Conservation (phyloP, 2,797 vertebrate species). For the Spea hammondii region DNA sequence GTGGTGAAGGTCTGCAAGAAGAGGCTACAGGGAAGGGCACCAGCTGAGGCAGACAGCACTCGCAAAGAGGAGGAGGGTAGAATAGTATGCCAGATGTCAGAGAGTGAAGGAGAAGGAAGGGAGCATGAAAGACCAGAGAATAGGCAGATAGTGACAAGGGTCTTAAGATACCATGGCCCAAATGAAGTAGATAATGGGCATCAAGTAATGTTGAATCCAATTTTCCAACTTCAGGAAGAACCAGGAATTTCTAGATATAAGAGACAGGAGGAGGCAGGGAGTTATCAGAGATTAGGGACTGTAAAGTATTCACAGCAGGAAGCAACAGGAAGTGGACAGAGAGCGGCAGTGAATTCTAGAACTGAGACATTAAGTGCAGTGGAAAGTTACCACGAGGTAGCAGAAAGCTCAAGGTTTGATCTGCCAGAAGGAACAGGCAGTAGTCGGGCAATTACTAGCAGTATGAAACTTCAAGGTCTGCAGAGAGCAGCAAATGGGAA, state of each 20-base stretch:
- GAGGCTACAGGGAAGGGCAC: conserved; percentile 79
- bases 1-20: conserved; percentile 92
- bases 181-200: conserved; percentile 9
- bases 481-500: neutral
- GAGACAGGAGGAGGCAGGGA: conserved; percentile 16
- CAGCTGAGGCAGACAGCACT: conserved; percentile 91
- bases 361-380: conserved; percentile 4
- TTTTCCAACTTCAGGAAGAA: conserved; percentile 11
- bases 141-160: neutral
- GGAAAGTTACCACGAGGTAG: conserved; percentile 27
- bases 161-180: conserved; percentile 7
- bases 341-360: conserved; percentile 3
- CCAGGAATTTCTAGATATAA: conserved; percentile 25
- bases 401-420: conserved; percentile 45
- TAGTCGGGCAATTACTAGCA: conserved; percentile 22
- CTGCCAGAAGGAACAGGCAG: conserved; percentile 20
- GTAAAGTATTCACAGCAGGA: conserved; percentile 29
- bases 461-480: conserved; percentile 17
- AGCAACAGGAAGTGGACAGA: conserved; percentile 5
- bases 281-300: conserved; percentile 24
- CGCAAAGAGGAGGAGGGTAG: conserved; percentile 73
- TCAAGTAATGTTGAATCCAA: neutral
- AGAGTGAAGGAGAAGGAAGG: conserved; percentile 2
- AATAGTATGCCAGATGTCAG: conserved; percentile 15
- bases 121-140: conserved; percentile 32